Percentiles rank a stretch among this genome's conserved stretches.
phyloP scores from a whole-genome alignment of 2,888 invertebrate genomes.

The Drosophila leonis region DNA sequence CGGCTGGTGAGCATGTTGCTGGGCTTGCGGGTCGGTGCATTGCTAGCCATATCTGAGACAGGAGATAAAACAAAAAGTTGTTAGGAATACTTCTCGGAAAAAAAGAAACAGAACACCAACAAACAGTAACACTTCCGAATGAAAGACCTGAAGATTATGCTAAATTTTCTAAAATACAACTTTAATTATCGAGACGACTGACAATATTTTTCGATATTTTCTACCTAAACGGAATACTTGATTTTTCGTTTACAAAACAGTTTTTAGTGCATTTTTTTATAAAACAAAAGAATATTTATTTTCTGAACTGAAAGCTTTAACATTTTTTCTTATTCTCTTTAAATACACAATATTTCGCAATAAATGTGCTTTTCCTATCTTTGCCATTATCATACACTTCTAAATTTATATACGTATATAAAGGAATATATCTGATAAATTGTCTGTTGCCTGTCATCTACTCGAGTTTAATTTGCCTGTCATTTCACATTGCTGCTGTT shows the following conservation, averaged over 20 bases:
- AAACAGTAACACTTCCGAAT: constrained; percentile 17
- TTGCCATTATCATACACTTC: constrained; percentile 16
- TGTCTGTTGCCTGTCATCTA: constrained; percentile 67
- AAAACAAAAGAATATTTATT: not conserved
- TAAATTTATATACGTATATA: constrained; percentile 12
- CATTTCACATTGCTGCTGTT: constrained; percentile 43
- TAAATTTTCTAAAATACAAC: constrained; percentile 13
- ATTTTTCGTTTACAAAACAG: not conserved
- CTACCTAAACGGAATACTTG: not conserved
- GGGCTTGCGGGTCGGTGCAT: constrained; percentile 32
- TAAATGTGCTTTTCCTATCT: not conserved
- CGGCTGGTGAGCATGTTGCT: constrained; percentile 21
- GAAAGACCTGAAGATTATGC: constrained; percentile 8
- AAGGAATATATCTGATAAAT: constrained; percentile 68
- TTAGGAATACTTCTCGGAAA: constrained; percentile 36
- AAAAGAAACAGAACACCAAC: constrained; percentile 22
- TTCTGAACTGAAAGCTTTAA: not conserved
- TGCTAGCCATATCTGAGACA: constrained; percentile 39
- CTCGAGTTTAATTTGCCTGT: constrained; percentile 76
- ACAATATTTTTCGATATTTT: constrained; percentile 2
- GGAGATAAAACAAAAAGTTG: constrained; percentile 9
- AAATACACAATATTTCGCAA: not conserved
- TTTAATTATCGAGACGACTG: constrained; percentile 10
- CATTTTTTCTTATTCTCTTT: not conserved
- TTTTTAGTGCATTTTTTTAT: not conserved